Base-by-base conservation (phyloP, 2,888 invertebrate species). In the Anagyrus pseudococci region DNA sequence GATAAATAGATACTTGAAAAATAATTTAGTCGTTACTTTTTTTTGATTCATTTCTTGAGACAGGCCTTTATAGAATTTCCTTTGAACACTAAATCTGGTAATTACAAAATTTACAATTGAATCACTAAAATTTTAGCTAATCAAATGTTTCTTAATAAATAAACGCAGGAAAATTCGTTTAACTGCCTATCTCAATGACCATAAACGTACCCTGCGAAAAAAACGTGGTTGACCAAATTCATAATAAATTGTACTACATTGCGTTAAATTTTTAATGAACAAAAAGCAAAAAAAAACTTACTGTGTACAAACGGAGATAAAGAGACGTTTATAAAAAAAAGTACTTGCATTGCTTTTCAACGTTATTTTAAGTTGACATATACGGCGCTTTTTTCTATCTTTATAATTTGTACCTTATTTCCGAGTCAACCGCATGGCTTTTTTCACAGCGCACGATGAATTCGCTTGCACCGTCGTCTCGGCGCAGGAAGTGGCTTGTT, bases 401-500 rank as follows among this genome's bases (percentile, higher is more conserved):
- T 37, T 40, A 43, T 23, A 19, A 20, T 44, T 37, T 41, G 6
- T 40, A 0, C 7, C n/a, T 57, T 43, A 53, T 26, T 22, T 53
- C 26, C 22, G 53, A 64, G 64, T 64, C 64, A 60, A 60, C 29
- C 19, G 53, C 60, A 57, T 57, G 60, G 53, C 53, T 55, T 64
- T 64, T 55, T 41, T 60, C 56, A 49, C 29, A 55, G 19, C 20
- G 52, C 59, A 59, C 37, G 23, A 59, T 19, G 8, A 44, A 29
- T 25, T 47, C 17, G 6, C 29, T 47, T 29, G 44, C 37, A 46
- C 20, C 20, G 41, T 17, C 26, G 49, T 43, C 33, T 33, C 29
- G 15, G 19, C 53, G 43, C 43, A 40, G 47, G 29, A 53, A 58
- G 53, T 62, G 57, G 46, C 57, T 62, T 17, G 22, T 10, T 17